These are phyloP conservation scores for Pristionchus japonicus DNA, from an alignment of 2,888 invertebrate species.

Conservation along the genomic window DNA sequence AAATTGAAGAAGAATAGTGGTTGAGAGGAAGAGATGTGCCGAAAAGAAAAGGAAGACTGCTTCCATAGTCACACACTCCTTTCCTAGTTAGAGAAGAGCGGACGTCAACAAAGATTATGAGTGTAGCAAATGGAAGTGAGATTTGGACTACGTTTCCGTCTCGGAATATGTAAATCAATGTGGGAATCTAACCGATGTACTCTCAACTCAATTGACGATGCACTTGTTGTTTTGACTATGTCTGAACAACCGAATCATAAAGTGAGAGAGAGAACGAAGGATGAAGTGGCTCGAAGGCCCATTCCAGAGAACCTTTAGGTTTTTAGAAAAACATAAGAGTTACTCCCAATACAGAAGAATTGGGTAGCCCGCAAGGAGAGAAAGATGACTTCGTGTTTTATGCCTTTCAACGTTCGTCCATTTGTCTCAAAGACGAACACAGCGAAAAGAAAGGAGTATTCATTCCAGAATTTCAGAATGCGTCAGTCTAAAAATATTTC, in stretches of 20 bases:
- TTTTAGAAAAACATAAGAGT: neutral
- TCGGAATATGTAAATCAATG: neutral
- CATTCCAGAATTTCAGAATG: neutral
- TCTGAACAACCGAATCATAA: neutral
- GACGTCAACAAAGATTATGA: constrained; percentile 41
- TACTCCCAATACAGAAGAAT: neutral
- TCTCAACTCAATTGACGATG: neutral
- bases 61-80: neutral
- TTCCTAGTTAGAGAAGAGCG: neutral
- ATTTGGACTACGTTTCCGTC: neutral
- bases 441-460: neutral
- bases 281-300: neutral
- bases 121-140: neutral
- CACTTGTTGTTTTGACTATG: neutral
- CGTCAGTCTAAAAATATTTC: neutral
- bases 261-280: neutral
- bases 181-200: neutral
- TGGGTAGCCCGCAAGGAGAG: neutral
- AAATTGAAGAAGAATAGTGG: constrained; percentile 40
- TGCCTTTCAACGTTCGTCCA: neutral
- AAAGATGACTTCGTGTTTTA: neutral
- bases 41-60: constrained; percentile 25
- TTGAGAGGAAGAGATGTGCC: constrained; percentile 14
- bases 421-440: neutral
- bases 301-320: neutral